phyloP scores from a whole-genome alignment of 1,140 invertebrate species.

The Triops longicaudatus region DNA sequence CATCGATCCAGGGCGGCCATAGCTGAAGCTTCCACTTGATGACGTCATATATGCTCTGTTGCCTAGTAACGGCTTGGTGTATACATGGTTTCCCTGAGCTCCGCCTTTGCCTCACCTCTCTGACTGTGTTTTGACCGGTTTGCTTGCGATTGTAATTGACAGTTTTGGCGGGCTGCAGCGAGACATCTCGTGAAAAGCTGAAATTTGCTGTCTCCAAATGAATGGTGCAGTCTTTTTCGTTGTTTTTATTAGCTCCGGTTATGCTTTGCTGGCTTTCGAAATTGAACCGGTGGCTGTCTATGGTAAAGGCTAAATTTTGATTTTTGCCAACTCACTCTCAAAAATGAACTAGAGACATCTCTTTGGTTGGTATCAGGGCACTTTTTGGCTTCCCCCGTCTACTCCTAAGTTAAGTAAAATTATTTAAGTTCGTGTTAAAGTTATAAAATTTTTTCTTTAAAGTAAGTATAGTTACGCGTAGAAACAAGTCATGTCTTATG shows the following conservation, averaged over 20 bases:
- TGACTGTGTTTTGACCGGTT: background rate
- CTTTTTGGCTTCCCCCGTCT: too few relatives aligned
- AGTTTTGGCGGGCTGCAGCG: background rate
- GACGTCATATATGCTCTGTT: background rate
- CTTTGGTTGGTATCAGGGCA: too few relatives aligned
- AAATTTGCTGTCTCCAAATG: background rate
- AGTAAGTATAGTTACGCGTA: too few relatives aligned
- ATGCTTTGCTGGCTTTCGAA: background rate
- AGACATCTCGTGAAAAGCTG: background rate
- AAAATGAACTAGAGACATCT: too few relatives aligned
- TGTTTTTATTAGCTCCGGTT: background rate
- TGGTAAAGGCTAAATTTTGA: background rate
- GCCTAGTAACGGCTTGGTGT: background rate
- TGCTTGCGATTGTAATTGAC: background rate
- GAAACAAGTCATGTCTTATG: too few relatives aligned
- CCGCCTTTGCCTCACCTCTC: background rate
- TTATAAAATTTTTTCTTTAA: too few relatives aligned
- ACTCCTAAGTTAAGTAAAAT: too few relatives aligned
- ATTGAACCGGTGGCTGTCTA: background rate
- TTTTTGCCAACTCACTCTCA: too few relatives aligned
- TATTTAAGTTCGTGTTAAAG: too few relatives aligned
- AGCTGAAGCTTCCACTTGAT: background rate
- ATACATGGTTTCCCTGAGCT: background rate
- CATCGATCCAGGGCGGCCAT: conserved; percentile 61
- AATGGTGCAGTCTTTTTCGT: background rate